Percentiles rank a stretch among this genome's conserved stretches.
Conservation (phyloP, 2,113 vertebrate genomes). For the Paratilapia polleni region DNA sequence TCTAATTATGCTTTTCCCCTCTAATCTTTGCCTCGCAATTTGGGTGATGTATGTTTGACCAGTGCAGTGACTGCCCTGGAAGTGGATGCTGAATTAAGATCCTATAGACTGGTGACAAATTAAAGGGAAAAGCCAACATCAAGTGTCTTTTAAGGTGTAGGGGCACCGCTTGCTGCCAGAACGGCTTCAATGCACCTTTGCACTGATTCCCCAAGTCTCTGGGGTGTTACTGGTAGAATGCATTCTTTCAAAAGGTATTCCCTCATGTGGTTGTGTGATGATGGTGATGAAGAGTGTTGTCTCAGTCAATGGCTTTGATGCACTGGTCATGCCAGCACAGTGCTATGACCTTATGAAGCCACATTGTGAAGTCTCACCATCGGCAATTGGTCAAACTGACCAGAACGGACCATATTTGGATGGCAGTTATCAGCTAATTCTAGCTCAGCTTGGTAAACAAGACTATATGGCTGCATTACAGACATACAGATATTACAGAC, state of each 20-base stretch:
- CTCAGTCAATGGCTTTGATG: not conserved
- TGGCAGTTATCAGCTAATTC: no score
- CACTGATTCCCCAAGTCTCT: not conserved
- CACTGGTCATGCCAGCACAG: no score
- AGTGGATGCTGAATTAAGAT: slow-evolving; percentile 42
- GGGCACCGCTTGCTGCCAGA: not conserved
- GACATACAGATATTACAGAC: no score
- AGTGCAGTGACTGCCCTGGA: slow-evolving; percentile 41
- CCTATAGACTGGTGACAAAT: not conserved
- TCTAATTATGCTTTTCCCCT: slow-evolving; percentile 70
- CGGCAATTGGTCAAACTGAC: no score
- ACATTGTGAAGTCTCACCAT: no score
- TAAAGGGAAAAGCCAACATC: not conserved
- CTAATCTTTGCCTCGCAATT: slow-evolving; percentile 68
- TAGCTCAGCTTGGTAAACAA: no score
- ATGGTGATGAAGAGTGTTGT: rapidly evolving
- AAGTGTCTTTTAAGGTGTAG: not conserved
- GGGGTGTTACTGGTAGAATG: not conserved
- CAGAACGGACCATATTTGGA: no score
- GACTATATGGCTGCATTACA: no score
- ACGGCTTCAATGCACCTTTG: not conserved
- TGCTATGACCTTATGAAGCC: no score
- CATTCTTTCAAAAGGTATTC: not conserved
- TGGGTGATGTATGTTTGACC: slow-evolving; percentile 65
- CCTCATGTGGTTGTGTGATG: no score